Conservation (phyloP, 2,113 vertebrate species). For the Alethe castanea region DNA sequence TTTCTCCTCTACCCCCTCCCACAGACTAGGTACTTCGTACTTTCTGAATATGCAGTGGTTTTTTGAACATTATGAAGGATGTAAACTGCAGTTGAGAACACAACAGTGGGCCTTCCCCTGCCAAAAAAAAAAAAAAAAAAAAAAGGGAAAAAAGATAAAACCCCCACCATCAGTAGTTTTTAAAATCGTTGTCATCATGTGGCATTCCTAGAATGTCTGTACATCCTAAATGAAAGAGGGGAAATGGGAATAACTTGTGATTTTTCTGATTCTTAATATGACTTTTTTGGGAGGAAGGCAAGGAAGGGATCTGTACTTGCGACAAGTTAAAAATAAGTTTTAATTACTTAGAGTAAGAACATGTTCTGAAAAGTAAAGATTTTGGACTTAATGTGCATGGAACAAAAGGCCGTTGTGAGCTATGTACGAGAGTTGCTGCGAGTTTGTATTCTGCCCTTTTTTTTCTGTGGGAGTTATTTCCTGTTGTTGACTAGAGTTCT, state of each 20-base stretch:
- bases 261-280: not conserved
- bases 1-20: slow-evolving; percentile 1
- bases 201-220: not conserved
- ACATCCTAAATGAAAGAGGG: not conserved
- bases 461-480: slow-evolving; percentile 98
- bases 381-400: slow-evolving; percentile 63
- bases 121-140: not conserved
- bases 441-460: slow-evolving; percentile 88
- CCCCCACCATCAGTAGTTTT: not conserved
- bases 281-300: not conserved
- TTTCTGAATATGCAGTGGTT: slow-evolving; percentile 22
- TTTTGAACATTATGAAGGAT: slow-evolving; percentile 32
- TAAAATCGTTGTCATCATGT: not conserved
- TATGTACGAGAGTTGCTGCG: slow-evolving; percentile 84
- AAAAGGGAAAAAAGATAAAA: fast-evolving
- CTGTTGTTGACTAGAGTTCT: slow-evolving; percentile 99
- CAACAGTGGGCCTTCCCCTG: not conserved
- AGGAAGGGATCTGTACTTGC: not conserved
- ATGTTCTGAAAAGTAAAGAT: slow-evolving; percentile 67
- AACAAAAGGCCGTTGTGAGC: slow-evolving; percentile 88
- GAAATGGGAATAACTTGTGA: not conserved
- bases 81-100: slow-evolving; percentile 1
- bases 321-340: slow-evolving; percentile 15
- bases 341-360: slow-evolving; percentile 49
- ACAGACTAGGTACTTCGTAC: not conserved